Percentiles rank a stretch among this genome's conserved stretches.
Evolutionary conservation across 2,888 invertebrate species (phyloP).

Genomic region (Acrobeloides nanus): DNA sequence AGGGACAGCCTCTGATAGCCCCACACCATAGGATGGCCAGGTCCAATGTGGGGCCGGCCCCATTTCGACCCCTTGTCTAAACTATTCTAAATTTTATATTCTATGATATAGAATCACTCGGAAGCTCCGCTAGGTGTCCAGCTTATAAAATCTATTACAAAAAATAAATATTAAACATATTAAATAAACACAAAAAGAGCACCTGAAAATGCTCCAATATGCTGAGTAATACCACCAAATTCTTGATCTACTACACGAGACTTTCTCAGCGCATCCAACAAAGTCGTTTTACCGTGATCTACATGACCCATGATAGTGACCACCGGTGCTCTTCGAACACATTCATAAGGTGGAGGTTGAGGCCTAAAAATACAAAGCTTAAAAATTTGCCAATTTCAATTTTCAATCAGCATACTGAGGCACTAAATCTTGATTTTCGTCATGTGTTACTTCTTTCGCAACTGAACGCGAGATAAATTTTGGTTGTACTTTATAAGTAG

Average conservation of each 20-base stretch:
- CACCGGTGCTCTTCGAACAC: conserved; percentile 76
- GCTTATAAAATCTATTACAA: conserved; percentile 5
- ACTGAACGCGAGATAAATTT: too few relatives aligned
- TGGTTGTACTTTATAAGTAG: too few relatives aligned
- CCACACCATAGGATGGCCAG: too few relatives aligned
- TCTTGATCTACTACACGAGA: conserved; percentile 80
- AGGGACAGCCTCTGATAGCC: too few relatives aligned
- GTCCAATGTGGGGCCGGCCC: too few relatives aligned
- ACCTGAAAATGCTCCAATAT: conserved; percentile 88
- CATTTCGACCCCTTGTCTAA: too few relatives aligned
- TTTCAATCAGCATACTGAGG: conserved; percentile 1
- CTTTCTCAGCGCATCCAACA: conserved; percentile 63
- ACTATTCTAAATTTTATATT: too few relatives aligned
- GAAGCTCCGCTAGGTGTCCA: too few relatives aligned
- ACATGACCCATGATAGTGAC: conserved; percentile 99
- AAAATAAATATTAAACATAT: conserved; percentile 5
- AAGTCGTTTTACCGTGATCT: conserved; percentile 96
- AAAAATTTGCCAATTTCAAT: background rate
- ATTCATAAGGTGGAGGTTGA: conserved; percentile 63
- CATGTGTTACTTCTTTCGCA: too few relatives aligned
- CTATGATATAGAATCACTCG: too few relatives aligned
- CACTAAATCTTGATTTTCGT: background rate
- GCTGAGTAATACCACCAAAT: conserved; percentile 97
- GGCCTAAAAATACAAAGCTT: conserved; percentile 58
- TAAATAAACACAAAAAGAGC: conserved; percentile 2